Evolutionary conservation across 2,888 invertebrate genomes (phyloP), one percentile per base, ranked within the genome.

Genomic region (Caenorhabditis sp.): DNA sequence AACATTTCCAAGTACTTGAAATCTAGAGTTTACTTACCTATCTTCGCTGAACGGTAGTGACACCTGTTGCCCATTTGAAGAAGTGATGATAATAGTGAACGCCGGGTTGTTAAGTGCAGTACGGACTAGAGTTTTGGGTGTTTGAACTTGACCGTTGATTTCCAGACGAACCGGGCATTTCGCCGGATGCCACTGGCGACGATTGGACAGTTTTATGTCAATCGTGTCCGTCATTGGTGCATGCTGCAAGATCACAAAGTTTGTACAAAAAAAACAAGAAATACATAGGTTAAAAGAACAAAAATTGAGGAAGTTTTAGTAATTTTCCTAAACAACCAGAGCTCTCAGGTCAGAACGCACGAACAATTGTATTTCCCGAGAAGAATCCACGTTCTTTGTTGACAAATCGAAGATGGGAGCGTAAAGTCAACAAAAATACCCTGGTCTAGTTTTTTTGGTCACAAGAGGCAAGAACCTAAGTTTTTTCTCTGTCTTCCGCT

Each of bases 141-240:
- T 80, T 50, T 74, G 68, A 9, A 8, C 3, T 4, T 6, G 47
- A 0, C 74, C 74, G 26, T 51, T 3, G 18, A 74, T n/a, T 58
- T 74, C 71, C 40, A 80, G 40, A 24, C 55, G 53, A 0, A 80
- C 58, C 6, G 69, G 69, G 58, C 80, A 80, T 11, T 24, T 13
- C n/a, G 50, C 44, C 47, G 67, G 69, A 37, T 64, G 35, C 78
- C 78, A 78, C 51, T 51, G 62, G 15, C 70, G 60, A 51, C 53
- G 70, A 53, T 26, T 78, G 28, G 70, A 58, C 32, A 50, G 24
- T 35, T 62, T 62, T 26, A 56, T 26, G 69, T 69, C 77, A 22
- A 69, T 32, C 56, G 69, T 80, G 28, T 80, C 74, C 56, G 74
- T 80, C 80, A 80, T 80, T n/a, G 61, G 62, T 11, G 53, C 80